Percentiles rank a stretch among this genome's conserved stretches.
These are phyloP conservation scores for Peromyscus polionotus DNA, from an alignment of 2,113 vertebrate genomes.

Conservation along the genomic window DNA sequence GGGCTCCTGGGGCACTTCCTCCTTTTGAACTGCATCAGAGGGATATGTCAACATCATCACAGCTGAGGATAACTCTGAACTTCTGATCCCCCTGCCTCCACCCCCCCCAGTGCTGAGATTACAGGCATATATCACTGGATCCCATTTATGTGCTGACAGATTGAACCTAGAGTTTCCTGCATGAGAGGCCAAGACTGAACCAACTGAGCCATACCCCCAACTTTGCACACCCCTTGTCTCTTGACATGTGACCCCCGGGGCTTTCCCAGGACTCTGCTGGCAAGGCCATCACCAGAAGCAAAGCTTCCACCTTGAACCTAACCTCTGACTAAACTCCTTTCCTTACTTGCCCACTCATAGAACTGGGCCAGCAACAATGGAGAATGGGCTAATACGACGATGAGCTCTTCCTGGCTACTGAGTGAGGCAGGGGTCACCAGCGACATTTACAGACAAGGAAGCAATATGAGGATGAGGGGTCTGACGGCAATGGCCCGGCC, in stretches of 20 bases:
- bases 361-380: no score
- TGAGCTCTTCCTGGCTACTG: neutral
- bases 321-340: neutral
- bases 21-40: conserved; percentile 53
- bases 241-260: neutral
- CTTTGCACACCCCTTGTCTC: neutral
- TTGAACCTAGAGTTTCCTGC: no score
- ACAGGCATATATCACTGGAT: neutral
- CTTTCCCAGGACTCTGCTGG: neutral
- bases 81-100: neutral
- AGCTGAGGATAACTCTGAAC: neutral
- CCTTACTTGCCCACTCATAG: neutral
- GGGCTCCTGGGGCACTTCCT: neutral
- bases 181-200: neutral
- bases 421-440: neutral
- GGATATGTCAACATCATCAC: accelerated
- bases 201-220: neutral
- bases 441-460: neutral
- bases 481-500: neutral
- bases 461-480: accelerated
- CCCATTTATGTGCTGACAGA: neutral
- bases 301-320: neutral
- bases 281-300: neutral
- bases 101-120: neutral
- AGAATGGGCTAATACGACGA: neutral